Conservation (phyloP, 2,113 vertebrate species). For the Trogon melanurus region DNA sequence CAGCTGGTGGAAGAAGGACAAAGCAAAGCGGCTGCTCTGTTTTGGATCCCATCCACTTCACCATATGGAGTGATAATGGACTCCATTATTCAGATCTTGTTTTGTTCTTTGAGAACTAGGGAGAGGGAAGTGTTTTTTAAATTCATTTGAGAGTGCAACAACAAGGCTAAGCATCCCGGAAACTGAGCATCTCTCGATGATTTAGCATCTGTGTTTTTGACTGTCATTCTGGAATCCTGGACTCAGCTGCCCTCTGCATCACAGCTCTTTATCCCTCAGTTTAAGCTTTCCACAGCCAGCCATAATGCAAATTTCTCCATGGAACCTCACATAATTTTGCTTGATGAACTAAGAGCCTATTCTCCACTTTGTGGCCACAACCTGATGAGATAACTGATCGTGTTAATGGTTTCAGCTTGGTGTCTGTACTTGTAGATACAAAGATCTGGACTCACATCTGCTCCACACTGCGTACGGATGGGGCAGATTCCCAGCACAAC, state of each 20-base stretch:
- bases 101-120: neutral
- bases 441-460: neutral
- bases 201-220: neutral
- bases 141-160: neutral
- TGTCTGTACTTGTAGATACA: neutral
- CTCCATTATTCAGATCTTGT: neutral
- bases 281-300: neutral
- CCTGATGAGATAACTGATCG: neutral
- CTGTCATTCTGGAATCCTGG: neutral
- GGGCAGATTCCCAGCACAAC: neutral
- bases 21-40: neutral
- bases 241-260: neutral
- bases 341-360: neutral
- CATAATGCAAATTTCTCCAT: neutral
- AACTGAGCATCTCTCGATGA: neutral
- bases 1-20: slow-evolving; percentile 25
- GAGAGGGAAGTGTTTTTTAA: neutral
- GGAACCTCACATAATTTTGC: neutral
- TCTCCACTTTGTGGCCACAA: neutral
- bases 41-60: neutral
- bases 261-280: neutral
- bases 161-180: neutral
- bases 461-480: neutral
- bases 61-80: slow-evolving; percentile 23
- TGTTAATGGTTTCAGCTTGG: neutral